Conservation (phyloP, 2,797 vertebrate genomes). For the Poeciliopsis presidionis region DNA sequence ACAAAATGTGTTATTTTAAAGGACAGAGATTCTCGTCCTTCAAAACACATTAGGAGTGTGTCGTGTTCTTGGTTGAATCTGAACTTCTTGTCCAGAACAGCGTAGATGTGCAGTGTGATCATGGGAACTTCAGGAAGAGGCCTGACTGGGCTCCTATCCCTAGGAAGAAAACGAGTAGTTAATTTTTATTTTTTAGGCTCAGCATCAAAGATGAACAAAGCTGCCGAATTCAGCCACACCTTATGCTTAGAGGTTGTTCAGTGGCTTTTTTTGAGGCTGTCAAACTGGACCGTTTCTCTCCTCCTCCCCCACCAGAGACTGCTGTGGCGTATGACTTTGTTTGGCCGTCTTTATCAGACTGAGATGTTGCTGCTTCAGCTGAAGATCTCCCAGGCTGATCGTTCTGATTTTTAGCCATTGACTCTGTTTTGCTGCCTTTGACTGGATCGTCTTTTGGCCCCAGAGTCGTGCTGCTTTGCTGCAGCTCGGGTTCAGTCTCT, state of each 20-base stretch:
- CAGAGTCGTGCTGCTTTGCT: not conserved
- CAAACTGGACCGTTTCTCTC: not conserved
- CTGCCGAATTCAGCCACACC: conserved; percentile 6
- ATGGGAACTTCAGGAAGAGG: conserved; percentile 14
- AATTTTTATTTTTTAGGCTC: accelerated
- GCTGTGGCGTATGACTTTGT: conserved; percentile 34
- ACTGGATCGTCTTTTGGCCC: not conserved
- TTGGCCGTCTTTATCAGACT: not conserved
- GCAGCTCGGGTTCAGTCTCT: not conserved
- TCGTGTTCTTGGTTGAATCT: conserved; percentile 30
- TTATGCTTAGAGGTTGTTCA: conserved; percentile 5
- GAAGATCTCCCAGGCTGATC: conserved; percentile 14
- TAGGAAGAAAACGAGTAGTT: conserved; percentile 23
- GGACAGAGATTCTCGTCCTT: accelerated
- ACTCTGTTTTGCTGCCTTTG: not conserved
- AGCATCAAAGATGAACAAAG: no score
- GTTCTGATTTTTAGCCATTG: not conserved
- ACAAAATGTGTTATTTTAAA: conserved; percentile 45
- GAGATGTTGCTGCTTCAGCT: not conserved
- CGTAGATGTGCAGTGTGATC: conserved; percentile 73
- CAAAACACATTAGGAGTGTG: not conserved
- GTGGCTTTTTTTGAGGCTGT: not conserved
- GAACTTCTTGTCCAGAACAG: conserved; percentile 75
- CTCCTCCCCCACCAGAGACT: not conserved
- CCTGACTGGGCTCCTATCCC: conserved; percentile 51